Conservation (phyloP, 2,113 vertebrate species). For the Leucoraja erinaceus region DNA sequence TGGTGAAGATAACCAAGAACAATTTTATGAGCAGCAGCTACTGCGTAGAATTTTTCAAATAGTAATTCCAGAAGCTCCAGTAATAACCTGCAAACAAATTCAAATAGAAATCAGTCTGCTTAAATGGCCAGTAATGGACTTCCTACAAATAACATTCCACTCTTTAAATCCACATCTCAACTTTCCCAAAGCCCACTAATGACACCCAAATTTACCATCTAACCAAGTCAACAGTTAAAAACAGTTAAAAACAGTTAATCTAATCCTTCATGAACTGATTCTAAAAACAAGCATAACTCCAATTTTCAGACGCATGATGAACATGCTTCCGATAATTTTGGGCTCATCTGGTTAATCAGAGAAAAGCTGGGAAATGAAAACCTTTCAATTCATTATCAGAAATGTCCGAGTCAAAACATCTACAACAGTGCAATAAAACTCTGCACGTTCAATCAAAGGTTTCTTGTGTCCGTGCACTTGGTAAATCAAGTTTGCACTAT, state of each 20-base stretch:
- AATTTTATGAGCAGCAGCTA: conserved; percentile 79
- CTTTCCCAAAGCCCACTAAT: neutral
- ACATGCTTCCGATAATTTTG: neutral
- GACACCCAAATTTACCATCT: neutral
- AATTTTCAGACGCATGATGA: neutral
- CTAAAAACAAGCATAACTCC: neutral
- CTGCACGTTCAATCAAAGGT: neutral
- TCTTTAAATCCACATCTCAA: neutral
- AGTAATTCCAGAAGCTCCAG: conserved; percentile 88
- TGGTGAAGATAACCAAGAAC: conserved; percentile 82
- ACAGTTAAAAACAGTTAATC: neutral
- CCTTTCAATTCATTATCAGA: neutral
- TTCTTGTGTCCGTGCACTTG: neutral
- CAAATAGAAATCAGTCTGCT: neutral
- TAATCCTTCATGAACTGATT: neutral
- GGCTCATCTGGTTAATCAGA: neutral
- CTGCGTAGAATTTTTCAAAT: conserved; percentile 94
- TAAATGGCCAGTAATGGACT: neutral
- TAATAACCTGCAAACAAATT: conserved; percentile 64
- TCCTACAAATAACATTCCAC: neutral
- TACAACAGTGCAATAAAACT: neutral
- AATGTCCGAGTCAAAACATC: neutral
- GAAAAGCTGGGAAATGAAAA: neutral
- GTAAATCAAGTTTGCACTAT: neutral
- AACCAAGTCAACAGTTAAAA: neutral